Evolutionary conservation across 2,113 vertebrate genomes (phyloP).

Genomic region (Scalopus aquaticus): DNA sequence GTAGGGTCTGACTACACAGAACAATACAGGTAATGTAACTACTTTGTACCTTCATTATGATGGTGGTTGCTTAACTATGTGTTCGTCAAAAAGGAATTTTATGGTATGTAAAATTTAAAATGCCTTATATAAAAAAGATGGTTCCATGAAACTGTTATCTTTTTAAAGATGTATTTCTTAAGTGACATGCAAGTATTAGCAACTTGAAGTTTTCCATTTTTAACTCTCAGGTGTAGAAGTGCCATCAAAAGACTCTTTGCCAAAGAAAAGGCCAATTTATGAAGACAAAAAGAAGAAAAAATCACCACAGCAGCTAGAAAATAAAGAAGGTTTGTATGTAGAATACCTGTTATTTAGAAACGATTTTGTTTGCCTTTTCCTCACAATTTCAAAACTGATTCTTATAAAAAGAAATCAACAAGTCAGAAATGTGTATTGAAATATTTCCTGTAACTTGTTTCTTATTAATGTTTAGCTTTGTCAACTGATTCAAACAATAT

Average conservation of each 20-base stretch:
- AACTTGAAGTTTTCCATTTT: background rate
- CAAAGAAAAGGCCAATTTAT: slow-evolving; percentile 98
- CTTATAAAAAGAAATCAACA: background rate
- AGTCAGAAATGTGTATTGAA: background rate
- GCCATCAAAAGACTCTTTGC: slow-evolving; percentile 97
- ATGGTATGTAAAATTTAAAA: background rate
- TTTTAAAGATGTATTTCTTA: slow-evolving; percentile 2
- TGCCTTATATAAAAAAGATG: background rate
- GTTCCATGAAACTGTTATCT: background rate
- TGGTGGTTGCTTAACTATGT: background rate
- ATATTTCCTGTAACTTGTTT: background rate
- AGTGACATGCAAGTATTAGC: background rate
- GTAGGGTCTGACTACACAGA: background rate
- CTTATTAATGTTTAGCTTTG: background rate
- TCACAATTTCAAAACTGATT: background rate
- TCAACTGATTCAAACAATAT: slow-evolving; percentile 4
- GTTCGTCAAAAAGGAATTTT: background rate
- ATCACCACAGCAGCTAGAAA: slow-evolving; percentile 85
- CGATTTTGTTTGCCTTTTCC: background rate
- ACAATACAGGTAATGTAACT: background rate
- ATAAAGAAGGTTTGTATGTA: slow-evolving; percentile 89
- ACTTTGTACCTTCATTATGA: background rate
- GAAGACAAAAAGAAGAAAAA: slow-evolving; percentile 97
- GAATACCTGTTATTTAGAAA: background rate
- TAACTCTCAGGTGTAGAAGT: slow-evolving; percentile 93